Base-by-base conservation (phyloP, 2,113 vertebrate species). In the Trogon surrucura region DNA sequence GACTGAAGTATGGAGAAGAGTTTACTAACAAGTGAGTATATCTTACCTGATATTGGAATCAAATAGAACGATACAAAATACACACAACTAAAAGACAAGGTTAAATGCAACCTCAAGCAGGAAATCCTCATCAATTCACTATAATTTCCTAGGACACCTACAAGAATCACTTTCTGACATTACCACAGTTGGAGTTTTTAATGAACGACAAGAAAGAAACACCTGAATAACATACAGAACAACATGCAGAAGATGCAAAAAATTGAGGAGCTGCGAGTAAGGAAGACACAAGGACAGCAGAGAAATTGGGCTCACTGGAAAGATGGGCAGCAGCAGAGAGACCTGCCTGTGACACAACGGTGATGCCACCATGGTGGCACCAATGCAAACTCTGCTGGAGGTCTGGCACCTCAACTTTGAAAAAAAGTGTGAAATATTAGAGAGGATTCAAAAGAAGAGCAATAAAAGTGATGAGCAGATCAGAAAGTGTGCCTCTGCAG, bases 201-300 rank as follows among this genome's bases (percentile, higher is more conserved):
- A 85, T 4, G 22, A 36, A 54, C 6, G 48, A 44, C 18, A 65
- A 70, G 32, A 57, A 87, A 85, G 36, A 80, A 58, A 73, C 19
- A 45, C 4, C 4, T 23, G 22, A 80, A 5, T 77, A 45, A 57
- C 15, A 50, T n/a, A 45, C 44, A 60, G 45, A 50, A 26, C 14
- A 48, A 27, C 4, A 13, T 16, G 19, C 50, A 70, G 50, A 85
- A 72, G n/a, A 62, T 6, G 7, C 22, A 85, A 70, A 41, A 75
- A 72, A 27, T 0, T 18, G 30, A 81, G 32, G 65, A 57, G 20
- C 13, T 72, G 30, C 0, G 0, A 72, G 41, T 6, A 45, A 22
- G 16, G 48, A 75, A 67, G 16, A n/a, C 44, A 47, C 6, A 15
- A 25, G 14, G 18, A 30, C 48, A 67, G 80, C 56, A 84, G 18